Base-by-base conservation (phyloP, 30 jellyfish, hydroid and myxozoan species). In the Turritopsis rubra region DNA sequence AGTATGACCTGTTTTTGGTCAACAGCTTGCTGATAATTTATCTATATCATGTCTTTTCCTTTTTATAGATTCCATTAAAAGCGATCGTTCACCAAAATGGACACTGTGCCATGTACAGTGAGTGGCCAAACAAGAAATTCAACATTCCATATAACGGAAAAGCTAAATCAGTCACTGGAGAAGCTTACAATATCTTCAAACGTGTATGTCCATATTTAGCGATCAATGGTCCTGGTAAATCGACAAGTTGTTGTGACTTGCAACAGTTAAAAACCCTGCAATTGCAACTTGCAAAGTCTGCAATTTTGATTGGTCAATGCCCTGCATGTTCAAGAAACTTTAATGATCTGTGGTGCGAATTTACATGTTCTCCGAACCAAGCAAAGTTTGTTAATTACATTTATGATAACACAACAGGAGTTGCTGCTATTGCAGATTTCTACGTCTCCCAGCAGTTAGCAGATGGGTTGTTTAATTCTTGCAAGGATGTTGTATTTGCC, bases 61-160 rank as follows among this genome's bases (percentile, higher is more conserved):
- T 41, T 41, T n/a, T n/a, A n/a, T 41, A 72, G 81, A 31, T 72
- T 18, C 52, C 81, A 22, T 22, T 53, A 17, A 66, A 41, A 18
- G 7, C 54, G 7, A 81, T 66, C 52, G 52, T 74, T n/a, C 74
- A 89, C 16, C 20, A 85, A 29, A 85, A 93, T 54, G 98, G 98
- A 8, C 86, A 91, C 29, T 91, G 98, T 81, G 80, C 88, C n/a
- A 87, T 84, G 92, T 91, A 91, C 71, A 90, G 96, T 20, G 88
- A 89, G 52, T 89, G 89, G 21, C 93, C 96, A 54, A 77, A 54
- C 54, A 27, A 16, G 19, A 68, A 68, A 68, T 68, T 68, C 19
- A 89, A 89, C 91, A 76, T 91, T 80, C 79, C 81, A 20, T 82
- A 85, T 66, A 89, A 89, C 65, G 87, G 86, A 0, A 93, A 93